Percentiles rank a stretch among this genome's conserved stretches.
Evolutionary conservation across 1,140 invertebrate genomes (phyloP).

Genomic region (Eulimnadia texana): DNA sequence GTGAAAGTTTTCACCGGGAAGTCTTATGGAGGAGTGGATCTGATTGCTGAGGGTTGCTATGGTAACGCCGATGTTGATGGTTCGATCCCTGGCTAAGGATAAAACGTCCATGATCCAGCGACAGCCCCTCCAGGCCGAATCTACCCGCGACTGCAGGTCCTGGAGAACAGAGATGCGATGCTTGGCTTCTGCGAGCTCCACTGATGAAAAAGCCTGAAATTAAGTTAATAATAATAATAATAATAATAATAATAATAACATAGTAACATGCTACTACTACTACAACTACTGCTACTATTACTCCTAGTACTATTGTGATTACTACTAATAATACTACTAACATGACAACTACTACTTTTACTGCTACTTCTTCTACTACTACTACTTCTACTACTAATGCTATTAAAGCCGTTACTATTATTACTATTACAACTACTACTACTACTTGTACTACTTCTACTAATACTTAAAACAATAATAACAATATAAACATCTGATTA

Average conservation of each 20-base stretch:
- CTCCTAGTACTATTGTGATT: too few relatives aligned
- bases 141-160: conserved; percentile 63
- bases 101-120: conserved; percentile 92
- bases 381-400: too few relatives aligned
- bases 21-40: not conserved
- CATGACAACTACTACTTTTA: too few relatives aligned
- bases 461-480: not conserved
- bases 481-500: not conserved
- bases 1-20: not conserved
- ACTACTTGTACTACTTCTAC: too few relatives aligned
- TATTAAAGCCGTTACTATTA: too few relatives aligned
- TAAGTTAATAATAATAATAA: not conserved
- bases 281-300: too few relatives aligned
- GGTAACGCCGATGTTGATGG: conserved; percentile 26
- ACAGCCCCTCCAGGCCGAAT: conserved; percentile 74
- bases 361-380: too few relatives aligned
- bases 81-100: conserved; percentile 72
- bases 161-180: conserved; percentile 64
- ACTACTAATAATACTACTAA: too few relatives aligned
- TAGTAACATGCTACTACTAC: not conserved
- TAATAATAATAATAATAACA: not conserved
- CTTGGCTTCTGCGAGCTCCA: conserved; percentile 68
- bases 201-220: conserved; percentile 67
- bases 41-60: conserved; percentile 17
- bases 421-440: too few relatives aligned